Evolutionary conservation across 1,140 invertebrate species (phyloP).

Genomic region (Dolichoris vasculosae): DNA sequence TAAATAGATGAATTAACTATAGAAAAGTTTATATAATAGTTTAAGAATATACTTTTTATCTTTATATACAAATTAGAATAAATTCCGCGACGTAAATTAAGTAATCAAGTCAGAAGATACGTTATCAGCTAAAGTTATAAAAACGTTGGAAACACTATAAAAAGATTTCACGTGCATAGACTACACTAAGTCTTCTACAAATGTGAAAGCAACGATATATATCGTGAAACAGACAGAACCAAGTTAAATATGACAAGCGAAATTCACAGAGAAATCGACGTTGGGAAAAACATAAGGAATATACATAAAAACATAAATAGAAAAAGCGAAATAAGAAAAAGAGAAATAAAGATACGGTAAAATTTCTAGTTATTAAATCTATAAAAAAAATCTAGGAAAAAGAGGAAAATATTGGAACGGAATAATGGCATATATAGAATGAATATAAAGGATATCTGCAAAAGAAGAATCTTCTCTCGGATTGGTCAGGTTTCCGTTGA

Average conservation of each 20-base stretch:
- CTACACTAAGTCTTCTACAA: neutral
- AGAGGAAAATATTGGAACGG: neutral
- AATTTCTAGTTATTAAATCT: conserved; percentile 15
- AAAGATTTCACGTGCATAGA: conserved; percentile 18
- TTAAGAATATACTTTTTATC: too few relatives aligned
- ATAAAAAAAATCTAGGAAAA: neutral
- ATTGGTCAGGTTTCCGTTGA: conserved; percentile 60
- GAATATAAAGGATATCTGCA: neutral
- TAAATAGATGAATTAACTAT: too few relatives aligned
- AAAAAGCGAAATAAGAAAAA: neutral
- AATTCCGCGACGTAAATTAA: neutral
- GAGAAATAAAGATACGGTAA: neutral
- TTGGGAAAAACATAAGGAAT: neutral
- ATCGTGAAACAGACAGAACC: conserved; percentile 15
- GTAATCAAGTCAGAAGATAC: neutral
- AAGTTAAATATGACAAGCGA: conserved; percentile 12
- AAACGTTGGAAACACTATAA: neutral
- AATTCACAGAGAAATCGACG: neutral
- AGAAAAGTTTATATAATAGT: too few relatives aligned
- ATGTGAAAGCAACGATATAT: neutral
- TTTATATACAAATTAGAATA: too few relatives aligned
- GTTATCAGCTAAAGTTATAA: neutral
- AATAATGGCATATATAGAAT: neutral
- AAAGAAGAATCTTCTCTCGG: neutral
- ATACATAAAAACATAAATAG: neutral